Evolutionary conservation across 2,797 vertebrate species (phyloP), one percentile per base, ranked within the genome.

Genomic region (Helarctos malayanus): DNA sequence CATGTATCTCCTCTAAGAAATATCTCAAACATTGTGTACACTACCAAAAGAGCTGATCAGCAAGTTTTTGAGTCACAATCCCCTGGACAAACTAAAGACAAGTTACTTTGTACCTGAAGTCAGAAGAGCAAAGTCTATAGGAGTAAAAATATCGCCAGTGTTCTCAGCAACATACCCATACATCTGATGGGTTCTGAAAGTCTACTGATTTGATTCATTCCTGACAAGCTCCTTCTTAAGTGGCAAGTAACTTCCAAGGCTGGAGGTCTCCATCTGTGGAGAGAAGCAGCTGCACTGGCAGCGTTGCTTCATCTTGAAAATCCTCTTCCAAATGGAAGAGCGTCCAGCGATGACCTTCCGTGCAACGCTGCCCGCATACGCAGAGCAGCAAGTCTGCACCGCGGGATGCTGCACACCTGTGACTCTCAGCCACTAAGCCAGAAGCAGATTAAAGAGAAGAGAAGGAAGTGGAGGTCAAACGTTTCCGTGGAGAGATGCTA

Each of bases 101-200:
- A 76, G 69, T 96, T 68, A 83, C 19, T 82, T 97, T 96, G 92
- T 94, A 97, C 97, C 95, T 98, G 97, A 97, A 98, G 98, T 98
- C 98, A 98, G 91, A 97, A 97, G 95, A 98, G 95, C 97, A 98
- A 98, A 97, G 98, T 98, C 98, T 98, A 97, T 98, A 98, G 98
- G 98, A 98, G 76, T 96, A 86, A 82, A 84, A 94, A 86, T 82
- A 95, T 78, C 92, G 54, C 32, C 11, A 54, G 41, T 87, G 15
- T 95, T 79, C 49, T 96, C 76, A 92, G 89, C 19, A 82, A 81
- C 82, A 27, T 82, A 78, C 35, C 49, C 11, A 84, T 87, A 80
- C 87, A 69, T 27, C 65, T 87, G 49, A 57, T 16, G 91, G 45
- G 18, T 81, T 71, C n/a, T 96, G 85, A 82, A 97, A 95, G 76